A percentile compares a stretch with the other conserved stretches of the same genome.
phyloP scores from a whole-genome alignment of 1,140 invertebrate species.

The Cyphomyrmex costatus region DNA sequence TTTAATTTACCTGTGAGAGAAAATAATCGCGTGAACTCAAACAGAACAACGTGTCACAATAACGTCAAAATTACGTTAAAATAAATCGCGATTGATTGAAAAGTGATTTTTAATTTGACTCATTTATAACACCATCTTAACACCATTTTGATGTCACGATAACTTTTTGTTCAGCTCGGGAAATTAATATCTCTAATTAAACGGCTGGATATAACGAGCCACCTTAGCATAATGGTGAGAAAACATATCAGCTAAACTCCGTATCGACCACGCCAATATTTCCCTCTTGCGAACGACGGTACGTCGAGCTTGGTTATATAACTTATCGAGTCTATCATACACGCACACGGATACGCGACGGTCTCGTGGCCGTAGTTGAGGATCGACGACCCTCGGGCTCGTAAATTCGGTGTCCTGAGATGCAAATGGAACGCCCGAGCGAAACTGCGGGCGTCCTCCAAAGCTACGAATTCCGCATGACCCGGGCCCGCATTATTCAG shows the following conservation, averaged over 20 bases:
- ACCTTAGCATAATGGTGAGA: constrained; percentile 20
- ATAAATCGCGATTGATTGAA: no score
- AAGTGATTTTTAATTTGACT: no score
- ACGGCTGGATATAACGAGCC: background rate
- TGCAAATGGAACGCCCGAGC: constrained; percentile 51
- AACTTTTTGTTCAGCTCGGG: no score
- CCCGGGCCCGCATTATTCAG: constrained; percentile 44
- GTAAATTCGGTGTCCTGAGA: constrained; percentile 57
- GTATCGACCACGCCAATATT: constrained; percentile 34
- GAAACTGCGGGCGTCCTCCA: constrained; percentile 46
- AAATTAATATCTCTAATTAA: constrained; percentile 32
- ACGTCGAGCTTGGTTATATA: constrained; percentile 58
- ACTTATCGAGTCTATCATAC: constrained; percentile 78
- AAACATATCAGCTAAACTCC: constrained; percentile 4
- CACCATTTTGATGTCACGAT: no score
- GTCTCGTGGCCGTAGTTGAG: constrained; percentile 62
- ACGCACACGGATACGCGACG: constrained; percentile 75
- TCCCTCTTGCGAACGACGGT: constrained; percentile 38
- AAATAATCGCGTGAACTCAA: background rate
- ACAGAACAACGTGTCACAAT: no score
- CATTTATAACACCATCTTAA: no score
- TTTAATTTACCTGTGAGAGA: background rate
- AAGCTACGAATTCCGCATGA: constrained; percentile 50
- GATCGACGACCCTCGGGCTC: constrained; percentile 65
- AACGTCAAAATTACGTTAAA: no score